These are phyloP conservation scores for Candoia aspera DNA, from an alignment of 2,113 vertebrate species.

Conservation along the genomic window DNA sequence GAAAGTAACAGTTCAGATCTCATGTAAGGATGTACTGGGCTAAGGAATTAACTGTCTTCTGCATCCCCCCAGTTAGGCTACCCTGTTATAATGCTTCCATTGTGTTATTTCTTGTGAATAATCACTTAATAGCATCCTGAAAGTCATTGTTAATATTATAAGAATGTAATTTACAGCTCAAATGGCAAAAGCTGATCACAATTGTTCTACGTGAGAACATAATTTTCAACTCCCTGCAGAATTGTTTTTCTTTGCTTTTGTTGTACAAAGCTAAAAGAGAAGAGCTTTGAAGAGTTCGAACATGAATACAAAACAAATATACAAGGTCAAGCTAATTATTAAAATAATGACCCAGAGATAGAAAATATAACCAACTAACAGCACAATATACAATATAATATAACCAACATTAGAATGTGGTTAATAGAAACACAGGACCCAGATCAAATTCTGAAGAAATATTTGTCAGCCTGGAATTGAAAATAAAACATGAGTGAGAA, in stretches of 20 bases:
- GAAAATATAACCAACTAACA: not conserved
- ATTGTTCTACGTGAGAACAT: not conserved
- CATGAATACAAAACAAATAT: not conserved
- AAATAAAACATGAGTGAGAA: not conserved
- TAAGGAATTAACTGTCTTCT: not conserved
- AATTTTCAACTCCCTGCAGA: not conserved
- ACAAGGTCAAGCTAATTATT: not conserved
- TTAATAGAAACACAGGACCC: not conserved
- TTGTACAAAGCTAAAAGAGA: not conserved
- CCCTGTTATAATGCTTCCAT: not conserved
- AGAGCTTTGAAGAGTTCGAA: not conserved
- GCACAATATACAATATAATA: not conserved
- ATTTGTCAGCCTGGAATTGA: not conserved
- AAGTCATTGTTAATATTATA: constrained; percentile 24
- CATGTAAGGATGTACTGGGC: not conserved
- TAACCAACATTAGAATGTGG: not conserved
- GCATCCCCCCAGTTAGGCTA: not conserved
- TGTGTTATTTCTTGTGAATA: constrained; percentile 29
- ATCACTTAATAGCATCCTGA: constrained; percentile 43
- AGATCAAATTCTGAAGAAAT: not conserved
- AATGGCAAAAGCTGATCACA: constrained; percentile 38
- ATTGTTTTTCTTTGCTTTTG: not conserved
- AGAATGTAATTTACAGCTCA: constrained; percentile 43
- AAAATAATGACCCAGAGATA: not conserved
- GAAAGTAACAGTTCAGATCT: not conserved